Base-by-base conservation (phyloP, 2,797 vertebrate genomes). In the Coregonus ussuriensis region DNA sequence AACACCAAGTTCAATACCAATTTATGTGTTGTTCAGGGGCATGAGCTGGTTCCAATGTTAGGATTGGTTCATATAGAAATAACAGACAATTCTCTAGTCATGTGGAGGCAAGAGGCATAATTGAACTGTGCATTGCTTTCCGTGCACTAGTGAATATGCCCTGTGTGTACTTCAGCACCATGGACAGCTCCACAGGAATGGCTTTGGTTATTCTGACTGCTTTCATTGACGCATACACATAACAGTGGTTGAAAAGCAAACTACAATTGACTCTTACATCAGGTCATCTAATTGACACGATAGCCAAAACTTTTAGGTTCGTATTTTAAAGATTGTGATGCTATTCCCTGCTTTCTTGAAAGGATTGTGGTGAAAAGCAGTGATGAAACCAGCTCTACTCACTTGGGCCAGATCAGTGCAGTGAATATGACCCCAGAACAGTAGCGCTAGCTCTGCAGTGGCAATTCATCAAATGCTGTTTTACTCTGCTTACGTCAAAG, bases 391-490 rank as follows among this genome's bases (percentile, higher is more conserved):
- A 87, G 66, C 78, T 80, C 83, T 85, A 85, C 70, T 85, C 75
- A 86, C 89, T 88, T 83, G 68, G 85, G 78, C 82, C 77, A 79
- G 88, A 88, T 83, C 83, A 83, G 68, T 79, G 82, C 82, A 83
- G 65, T 82, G 81, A 89, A 88, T 85, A 88, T 90, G 88, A 89
- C 83, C 81, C 73, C 81, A 29, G 52, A 86, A 86, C 88, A 89
- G 79, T 85, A 90, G 81, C 9, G 41, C 41, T 18, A 77, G 75
- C 47, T 35, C 81, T 81, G 80, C 81, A 77, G 81, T 74, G 78
- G 71, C 78, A 81, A 86, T 69, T 68, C 81, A 83, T 88, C 84
- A 86, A 79, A 86, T 3, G 35, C 67, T 75, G 63, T 85, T 88
- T 75, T 87, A 79, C 76, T 66, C 56, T 76, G 80, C 72, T 83